Conservation (phyloP, 2,888 invertebrate species). For the Nebria brevicollis region DNA sequence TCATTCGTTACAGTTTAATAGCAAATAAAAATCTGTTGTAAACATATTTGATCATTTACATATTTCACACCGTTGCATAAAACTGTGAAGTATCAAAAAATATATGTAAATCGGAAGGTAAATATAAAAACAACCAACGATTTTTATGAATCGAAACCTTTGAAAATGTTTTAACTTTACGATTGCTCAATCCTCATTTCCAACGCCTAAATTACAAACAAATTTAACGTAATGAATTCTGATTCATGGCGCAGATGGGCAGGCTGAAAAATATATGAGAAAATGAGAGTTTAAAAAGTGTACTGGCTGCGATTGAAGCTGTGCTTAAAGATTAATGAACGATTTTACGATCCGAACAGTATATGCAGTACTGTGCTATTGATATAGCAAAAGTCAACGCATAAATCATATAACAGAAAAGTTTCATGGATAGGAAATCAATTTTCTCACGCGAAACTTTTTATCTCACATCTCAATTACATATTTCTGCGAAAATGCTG, state of each 20-base stretch:
- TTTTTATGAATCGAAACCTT: too few species aligned
- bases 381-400: constrained; percentile 33
- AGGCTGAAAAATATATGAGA: not conserved
- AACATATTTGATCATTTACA: too few species aligned
- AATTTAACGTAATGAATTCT: too few species aligned
- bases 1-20: not conserved
- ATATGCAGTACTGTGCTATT: constrained; percentile 26
- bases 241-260: too few species aligned
- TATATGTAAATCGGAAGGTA: too few species aligned
- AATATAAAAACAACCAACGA: too few species aligned
- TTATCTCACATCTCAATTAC: constrained; percentile 44
- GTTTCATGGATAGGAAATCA: constrained; percentile 33
- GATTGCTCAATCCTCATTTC: too few species aligned
- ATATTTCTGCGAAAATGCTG: constrained; percentile 38
- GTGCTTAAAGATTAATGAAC: not conserved
- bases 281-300: not conserved
- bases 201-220: too few species aligned
- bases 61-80: too few species aligned
- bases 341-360: not conserved
- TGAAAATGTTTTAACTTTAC: too few species aligned
- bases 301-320: too few species aligned
- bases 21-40: not conserved
- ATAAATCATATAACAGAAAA: constrained; percentile 33
- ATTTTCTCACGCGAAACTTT: constrained; percentile 22
- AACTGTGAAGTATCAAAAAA: too few species aligned